Conservation (phyloP, 2,797 vertebrate genomes). For the Chrysolophus pictus region DNA sequence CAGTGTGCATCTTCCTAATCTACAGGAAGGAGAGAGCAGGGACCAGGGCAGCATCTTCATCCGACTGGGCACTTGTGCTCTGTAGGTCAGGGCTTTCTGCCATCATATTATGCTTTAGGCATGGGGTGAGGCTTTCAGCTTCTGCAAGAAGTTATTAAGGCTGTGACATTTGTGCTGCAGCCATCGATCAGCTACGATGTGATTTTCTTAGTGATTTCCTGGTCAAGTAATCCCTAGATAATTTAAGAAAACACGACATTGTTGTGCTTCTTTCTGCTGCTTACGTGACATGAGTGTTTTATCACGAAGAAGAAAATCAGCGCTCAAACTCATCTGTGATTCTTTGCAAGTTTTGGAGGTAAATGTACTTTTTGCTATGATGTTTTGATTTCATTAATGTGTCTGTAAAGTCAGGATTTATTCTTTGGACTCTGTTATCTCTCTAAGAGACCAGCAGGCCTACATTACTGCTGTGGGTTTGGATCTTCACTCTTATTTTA, state of each 20-base stretch:
- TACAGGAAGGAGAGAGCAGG: not conserved
- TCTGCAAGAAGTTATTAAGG: not conserved
- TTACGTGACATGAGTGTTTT: not conserved
- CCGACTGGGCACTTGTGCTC: not conserved
- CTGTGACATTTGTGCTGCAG: conserved; percentile 17
- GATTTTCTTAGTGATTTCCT: conserved; percentile 30
- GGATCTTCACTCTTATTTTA: not conserved
- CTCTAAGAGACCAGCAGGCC: not conserved
- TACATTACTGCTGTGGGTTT: not conserved
- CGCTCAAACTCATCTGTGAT: not conserved
- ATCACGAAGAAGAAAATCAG: not conserved
- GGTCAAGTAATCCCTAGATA: conserved; percentile 7
- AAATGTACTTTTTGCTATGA: not conserved
- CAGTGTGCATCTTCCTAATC: fast-evolving
- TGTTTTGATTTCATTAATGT: not conserved
- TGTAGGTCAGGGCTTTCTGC: not conserved
- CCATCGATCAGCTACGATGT: not conserved
- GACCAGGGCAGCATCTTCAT: not conserved
- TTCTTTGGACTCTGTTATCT: not conserved
- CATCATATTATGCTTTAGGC: not conserved
- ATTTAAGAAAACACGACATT: conserved; percentile 2
- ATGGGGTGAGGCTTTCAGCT: not conserved
- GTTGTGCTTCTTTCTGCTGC: not conserved
- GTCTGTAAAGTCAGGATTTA: not conserved
- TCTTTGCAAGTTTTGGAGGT: not conserved